Percentiles rank a stretch among this genome's conserved stretches.
These are phyloP conservation scores for Achroia grisella DNA, from an alignment of 1,140 invertebrate species.

Conservation along the genomic window DNA sequence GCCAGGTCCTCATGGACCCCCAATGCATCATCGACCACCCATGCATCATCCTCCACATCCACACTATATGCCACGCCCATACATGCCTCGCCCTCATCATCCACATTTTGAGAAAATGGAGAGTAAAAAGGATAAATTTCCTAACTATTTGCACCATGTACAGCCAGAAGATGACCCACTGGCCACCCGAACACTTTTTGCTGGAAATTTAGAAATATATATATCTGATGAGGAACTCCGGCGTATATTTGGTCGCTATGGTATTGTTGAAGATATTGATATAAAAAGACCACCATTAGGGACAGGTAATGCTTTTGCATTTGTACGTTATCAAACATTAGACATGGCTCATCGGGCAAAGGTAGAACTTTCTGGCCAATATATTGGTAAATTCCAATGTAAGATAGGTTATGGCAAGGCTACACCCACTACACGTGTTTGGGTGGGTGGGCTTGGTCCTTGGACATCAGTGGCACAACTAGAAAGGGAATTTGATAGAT, in stretches of 20 bases:
- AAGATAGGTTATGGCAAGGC: slow-evolving; percentile 99
- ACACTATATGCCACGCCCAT: slow-evolving; percentile 77
- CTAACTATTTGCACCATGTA: slow-evolving; percentile 96
- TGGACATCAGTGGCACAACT: slow-evolving; percentile 95
- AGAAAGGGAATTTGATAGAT: slow-evolving; percentile 97
- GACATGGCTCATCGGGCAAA: slow-evolving; percentile 98
- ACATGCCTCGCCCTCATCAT: slow-evolving; percentile 80
- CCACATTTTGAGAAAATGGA: slow-evolving; percentile 86
- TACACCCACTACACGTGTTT: slow-evolving; percentile 95
- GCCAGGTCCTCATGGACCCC: slow-evolving; percentile 77
- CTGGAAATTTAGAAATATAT: slow-evolving; percentile 98
- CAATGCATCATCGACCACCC: slow-evolving; percentile 84
- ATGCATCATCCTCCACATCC: slow-evolving; percentile 83
- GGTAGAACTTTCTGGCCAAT: slow-evolving; percentile 96
- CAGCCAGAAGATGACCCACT: slow-evolving; percentile 97
- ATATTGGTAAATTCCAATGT: slow-evolving; percentile 98
- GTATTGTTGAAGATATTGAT: slow-evolving; percentile 98
- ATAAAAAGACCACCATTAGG: slow-evolving; percentile 97
- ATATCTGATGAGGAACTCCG: slow-evolving; percentile 95
- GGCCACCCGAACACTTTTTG: slow-evolving; percentile 96
- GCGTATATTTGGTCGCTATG: slow-evolving; percentile 96
- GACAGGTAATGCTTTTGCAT: slow-evolving; percentile 98
- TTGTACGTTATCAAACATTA: slow-evolving; percentile 96
- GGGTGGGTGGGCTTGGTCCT: slow-evolving; percentile 97
- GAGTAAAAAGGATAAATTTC: slow-evolving; percentile 97